These are phyloP conservation scores for Galbula dea DNA, from an alignment of 2,113 vertebrate genomes.

Conservation along the genomic window DNA sequence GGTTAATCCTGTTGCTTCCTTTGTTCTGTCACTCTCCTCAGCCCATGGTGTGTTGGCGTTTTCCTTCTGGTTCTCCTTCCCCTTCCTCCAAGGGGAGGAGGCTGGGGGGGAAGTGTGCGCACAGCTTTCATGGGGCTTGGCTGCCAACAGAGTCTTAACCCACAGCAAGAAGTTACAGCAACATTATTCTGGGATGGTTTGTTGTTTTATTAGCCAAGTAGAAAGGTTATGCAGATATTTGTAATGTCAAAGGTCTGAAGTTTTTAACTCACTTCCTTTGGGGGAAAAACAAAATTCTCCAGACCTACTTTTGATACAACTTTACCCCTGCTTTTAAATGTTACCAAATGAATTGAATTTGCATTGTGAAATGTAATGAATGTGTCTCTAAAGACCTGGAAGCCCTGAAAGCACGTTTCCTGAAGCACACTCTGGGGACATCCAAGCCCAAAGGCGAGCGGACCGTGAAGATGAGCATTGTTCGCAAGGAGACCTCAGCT, in stretches of 20 bases:
- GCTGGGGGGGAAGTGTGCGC: too few relatives aligned
- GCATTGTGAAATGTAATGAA: neutral
- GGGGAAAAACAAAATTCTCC: neutral
- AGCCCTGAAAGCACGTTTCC: conserved; percentile 89
- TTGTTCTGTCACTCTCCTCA: too few relatives aligned
- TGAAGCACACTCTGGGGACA: conserved; percentile 79
- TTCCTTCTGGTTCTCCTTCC: too few relatives aligned
- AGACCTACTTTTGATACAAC: neutral
- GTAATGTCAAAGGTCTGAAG: neutral
- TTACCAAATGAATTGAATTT: neutral
- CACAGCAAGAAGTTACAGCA: too few relatives aligned
- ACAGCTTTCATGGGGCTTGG: too few relatives aligned
- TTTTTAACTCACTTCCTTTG: neutral
- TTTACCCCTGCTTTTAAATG: neutral
- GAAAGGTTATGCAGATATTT: neutral
- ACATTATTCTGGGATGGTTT: neutral
- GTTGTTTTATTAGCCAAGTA: neutral
- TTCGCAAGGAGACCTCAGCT: conserved; percentile 81
- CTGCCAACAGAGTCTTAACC: too few relatives aligned
- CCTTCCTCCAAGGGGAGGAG: too few relatives aligned
- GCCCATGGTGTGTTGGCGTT: too few relatives aligned
- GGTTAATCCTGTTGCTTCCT: too few relatives aligned
- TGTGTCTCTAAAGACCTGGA: conserved; percentile 79
- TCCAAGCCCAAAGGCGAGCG: conserved; percentile 66
- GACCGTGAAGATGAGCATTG: conserved; percentile 78